Conservation (phyloP, 1,140 invertebrate genomes). For the Drosophila repleta region DNA sequence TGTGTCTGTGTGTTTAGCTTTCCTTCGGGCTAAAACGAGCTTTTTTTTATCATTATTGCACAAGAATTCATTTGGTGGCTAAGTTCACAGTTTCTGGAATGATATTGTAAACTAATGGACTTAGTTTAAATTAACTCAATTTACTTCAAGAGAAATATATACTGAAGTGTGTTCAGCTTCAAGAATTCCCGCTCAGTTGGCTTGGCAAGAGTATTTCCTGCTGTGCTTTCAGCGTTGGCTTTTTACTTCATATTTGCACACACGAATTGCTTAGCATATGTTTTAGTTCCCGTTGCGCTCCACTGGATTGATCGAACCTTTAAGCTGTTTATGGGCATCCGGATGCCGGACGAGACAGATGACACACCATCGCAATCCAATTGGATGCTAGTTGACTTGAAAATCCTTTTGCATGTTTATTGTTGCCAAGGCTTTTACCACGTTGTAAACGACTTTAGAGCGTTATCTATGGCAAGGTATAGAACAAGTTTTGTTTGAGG, state of each 20-base stretch:
- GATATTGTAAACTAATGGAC: no score
- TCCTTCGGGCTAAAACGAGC: neutral
- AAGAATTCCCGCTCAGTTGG: neutral
- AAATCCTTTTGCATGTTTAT: neutral
- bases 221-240: constrained; percentile 31
- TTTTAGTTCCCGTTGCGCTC: constrained; percentile 35
- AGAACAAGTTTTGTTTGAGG: neutral
- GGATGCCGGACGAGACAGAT: neutral
- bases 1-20: neutral
- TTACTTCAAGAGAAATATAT: no score
- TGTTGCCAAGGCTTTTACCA: neutral
- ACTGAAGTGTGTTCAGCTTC: no score
- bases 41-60: constrained; percentile 13
- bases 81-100: no score
- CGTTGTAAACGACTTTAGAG: no score
- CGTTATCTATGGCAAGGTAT: no score
- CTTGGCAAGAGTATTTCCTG: neutral
- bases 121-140: no score
- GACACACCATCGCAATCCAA: no score
- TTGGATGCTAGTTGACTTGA: neutral
- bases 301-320: constrained; percentile 47
- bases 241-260: constrained; percentile 59
- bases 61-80: neutral
- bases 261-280: constrained; percentile 69
- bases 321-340: constrained; percentile 39